A percentile compares a stretch with the other conserved stretches of the same genome.
These are phyloP conservation scores for Pantherophis alleghaniensis DNA, from an alignment of 2,797 vertebrate genomes.

Conservation along the genomic window DNA sequence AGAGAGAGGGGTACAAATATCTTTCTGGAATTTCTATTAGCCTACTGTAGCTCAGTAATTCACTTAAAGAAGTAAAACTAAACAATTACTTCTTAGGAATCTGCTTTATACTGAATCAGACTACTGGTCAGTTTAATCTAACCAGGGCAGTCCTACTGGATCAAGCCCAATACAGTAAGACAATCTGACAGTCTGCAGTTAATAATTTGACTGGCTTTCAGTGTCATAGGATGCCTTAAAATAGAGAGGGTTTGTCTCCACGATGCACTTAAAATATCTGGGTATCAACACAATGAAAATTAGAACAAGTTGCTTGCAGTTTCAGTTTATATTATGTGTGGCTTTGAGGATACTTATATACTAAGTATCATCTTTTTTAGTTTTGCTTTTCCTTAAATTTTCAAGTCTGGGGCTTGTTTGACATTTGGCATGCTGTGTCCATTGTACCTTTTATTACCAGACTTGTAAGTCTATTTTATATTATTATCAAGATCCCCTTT, in stretches of 20 bases:
- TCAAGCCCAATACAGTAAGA: too few relatives aligned
- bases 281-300: neutral
- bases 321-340: neutral
- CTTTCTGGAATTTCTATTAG: constrained; percentile 50
- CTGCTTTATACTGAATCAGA: neutral
- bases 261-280: too few relatives aligned
- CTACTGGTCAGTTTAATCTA: neutral
- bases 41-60: constrained; percentile 50
- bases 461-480: constrained; percentile 35
- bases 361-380: constrained; percentile 40
- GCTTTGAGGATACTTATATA: constrained; percentile 20
- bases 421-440: constrained; percentile 7
- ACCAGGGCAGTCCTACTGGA: too few relatives aligned
- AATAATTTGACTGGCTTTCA: too few relatives aligned
- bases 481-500: constrained; percentile 40
- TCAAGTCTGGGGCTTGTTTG: neutral
- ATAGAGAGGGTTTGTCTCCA: too few relatives aligned
- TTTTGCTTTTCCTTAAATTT: constrained; percentile 18
- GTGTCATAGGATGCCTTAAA: too few relatives aligned
- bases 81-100: constrained; percentile 40
- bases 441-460: constrained; percentile 30
- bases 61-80: constrained; percentile 30
- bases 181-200: too few relatives aligned
- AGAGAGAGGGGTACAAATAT: constrained; percentile 36
- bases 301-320: constrained; percentile 10